Conservation (phyloP, 2,797 vertebrate genomes). For the Dryobates pubescens region DNA sequence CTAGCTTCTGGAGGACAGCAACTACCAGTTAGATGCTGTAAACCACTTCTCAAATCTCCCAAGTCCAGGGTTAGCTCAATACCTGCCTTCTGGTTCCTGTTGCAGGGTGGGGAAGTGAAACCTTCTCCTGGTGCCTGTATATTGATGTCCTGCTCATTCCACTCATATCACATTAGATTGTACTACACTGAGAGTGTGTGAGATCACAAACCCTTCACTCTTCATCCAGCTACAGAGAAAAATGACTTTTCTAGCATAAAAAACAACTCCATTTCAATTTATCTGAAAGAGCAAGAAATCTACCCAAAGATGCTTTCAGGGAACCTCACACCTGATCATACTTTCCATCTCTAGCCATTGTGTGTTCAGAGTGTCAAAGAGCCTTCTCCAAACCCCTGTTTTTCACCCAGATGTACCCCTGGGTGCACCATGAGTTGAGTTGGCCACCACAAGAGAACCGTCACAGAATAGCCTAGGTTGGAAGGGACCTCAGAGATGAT, state of each 20-base stretch:
- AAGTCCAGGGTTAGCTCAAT: not conserved
- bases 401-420: not conserved
- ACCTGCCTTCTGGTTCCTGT: not conserved
- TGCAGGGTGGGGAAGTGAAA: not conserved
- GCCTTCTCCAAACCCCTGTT: fast-evolving
- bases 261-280: too few species aligned
- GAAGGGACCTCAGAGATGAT: too few species aligned
- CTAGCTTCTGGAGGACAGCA: not conserved
- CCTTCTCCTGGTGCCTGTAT: not conserved
- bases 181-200: fast-evolving
- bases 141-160: fast-evolving
- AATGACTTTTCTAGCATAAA: not conserved
- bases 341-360: fast-evolving
- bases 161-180: fast-evolving
- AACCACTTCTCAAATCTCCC: not conserved
- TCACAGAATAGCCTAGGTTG: too few species aligned
- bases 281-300: not conserved
- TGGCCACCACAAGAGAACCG: too few species aligned
- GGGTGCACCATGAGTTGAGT: too few species aligned
- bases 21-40: not conserved
- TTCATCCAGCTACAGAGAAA: not conserved
- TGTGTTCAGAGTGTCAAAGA: not conserved
- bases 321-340: fast-evolving
- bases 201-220: fast-evolving
- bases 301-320: not conserved